phyloP scores from a whole-genome alignment of 2,797 vertebrate genomes.

The Periparus ater region DNA sequence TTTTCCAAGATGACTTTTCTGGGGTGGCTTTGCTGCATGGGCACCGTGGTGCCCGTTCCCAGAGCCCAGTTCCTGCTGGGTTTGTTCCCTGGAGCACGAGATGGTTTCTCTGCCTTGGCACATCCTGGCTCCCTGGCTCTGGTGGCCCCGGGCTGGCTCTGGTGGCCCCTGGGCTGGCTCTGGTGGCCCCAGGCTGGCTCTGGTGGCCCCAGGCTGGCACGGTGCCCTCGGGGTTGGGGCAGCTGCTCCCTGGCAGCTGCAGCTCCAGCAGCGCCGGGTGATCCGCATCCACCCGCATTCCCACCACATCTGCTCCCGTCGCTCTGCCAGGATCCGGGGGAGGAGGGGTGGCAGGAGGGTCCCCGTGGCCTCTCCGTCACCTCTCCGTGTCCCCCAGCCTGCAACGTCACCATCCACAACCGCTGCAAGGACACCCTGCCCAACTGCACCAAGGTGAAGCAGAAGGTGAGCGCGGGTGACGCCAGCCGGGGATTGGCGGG shows the following conservation, averaged over 20 bases:
- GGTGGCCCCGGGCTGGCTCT: not conserved
- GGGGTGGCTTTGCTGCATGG: not conserved
- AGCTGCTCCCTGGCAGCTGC: conserved; percentile 12
- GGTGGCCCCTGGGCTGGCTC: not conserved
- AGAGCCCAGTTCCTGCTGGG: rapidly evolving
- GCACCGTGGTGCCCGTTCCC: rapidly evolving
- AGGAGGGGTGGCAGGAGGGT: not conserved
- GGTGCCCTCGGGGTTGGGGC: not conserved
- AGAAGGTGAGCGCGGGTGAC: conserved; percentile 81
- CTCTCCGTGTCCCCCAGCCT: conserved; percentile 67
- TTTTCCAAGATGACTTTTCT: not conserved
- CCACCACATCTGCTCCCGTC: not conserved
- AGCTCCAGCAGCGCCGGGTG: not conserved
- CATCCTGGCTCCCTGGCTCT: not conserved
- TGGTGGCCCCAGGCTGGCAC: not conserved
- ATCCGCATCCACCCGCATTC: not conserved
- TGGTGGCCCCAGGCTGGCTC: not conserved
- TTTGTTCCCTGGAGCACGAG: not conserved
- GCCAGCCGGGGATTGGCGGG: rapidly evolving
- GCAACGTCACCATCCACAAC: conserved; percentile 93
- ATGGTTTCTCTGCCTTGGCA: not conserved
- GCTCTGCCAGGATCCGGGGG: not conserved
- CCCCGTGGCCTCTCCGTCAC: not conserved
- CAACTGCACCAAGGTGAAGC: conserved; percentile 93
- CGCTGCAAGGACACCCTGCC: conserved; percentile 90